Base-by-base conservation (phyloP, 2,888 invertebrate species). In the Ectobius pallidus region DNA sequence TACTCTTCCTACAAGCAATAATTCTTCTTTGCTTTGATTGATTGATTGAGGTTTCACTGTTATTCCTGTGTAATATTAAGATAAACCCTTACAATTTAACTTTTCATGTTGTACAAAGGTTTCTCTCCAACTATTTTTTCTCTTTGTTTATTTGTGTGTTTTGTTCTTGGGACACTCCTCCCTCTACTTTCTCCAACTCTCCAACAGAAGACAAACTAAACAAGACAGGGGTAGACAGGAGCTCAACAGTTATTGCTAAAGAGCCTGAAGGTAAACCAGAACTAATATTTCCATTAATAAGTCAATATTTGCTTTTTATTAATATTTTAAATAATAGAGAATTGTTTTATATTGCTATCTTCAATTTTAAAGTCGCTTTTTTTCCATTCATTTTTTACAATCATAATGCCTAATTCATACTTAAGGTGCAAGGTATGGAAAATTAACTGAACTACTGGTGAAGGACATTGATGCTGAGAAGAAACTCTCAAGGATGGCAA, bases 201-300 rank as follows among this genome's bases (percentile, higher is more conserved):
- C 73, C 75, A 75, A 77, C 92, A 89, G 93, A 94, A 87, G 94
- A 94, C 87, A 94, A 94, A 87, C 74, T 75, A 73, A 75, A 74
- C 76, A 94, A 94, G 87, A 92, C 92, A 86, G 93, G 92, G 82
- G 95, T 95, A 86, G 95, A 95, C 87, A 91, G 95, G 86, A 93
- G 94, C 85, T 93, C 94, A 86, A 95, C 95, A 83, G 95, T 95
- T 83, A 95, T 95, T 86, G 94, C 94, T 83, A 94, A 95, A 90
- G 95, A 95, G 82, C 93, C 94, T 80, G 95, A 95, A 89, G 95
- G 93, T 87, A 93, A 81, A 78, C 77, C 75, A 61, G 44, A 63
- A 72, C 72, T 72, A 73, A 74, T 71, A 32, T 65, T 65, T 69
- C 32, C 52, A 44, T 69, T 70, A 61, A 72, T 73, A 62, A 69